These are phyloP conservation scores for Trachelus tabidus DNA, from an alignment of 2,888 invertebrate genomes.

Conservation along the genomic window DNA sequence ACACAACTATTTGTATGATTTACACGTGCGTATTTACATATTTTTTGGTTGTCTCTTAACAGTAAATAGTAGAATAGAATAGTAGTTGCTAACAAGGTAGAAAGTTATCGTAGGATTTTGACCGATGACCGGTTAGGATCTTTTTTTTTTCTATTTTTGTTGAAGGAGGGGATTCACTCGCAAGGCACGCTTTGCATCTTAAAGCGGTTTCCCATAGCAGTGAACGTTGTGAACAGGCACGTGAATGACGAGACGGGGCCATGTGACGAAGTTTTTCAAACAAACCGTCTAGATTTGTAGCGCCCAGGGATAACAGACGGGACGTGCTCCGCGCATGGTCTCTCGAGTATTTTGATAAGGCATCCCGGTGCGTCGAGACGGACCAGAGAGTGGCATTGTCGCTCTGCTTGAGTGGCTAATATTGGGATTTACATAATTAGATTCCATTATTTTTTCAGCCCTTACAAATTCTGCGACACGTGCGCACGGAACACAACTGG, in stretches of 20 bases:
- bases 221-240: neutral
- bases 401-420: constrained; percentile 41
- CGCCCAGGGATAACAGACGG: constrained; percentile 32
- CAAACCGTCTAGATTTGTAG: constrained; percentile 28
- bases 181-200: neutral
- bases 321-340: constrained; percentile 52
- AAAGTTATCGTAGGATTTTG: neutral
- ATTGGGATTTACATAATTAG: constrained; percentile 64
- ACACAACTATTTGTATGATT: neutral
- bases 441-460: constrained; percentile 49
- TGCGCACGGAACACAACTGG: constrained; percentile 50
- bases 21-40: neutral
- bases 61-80: neutral
- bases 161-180: neutral
- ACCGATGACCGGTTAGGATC: neutral
- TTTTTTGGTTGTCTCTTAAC: neutral
- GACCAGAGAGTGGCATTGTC: constrained; percentile 30
- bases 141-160: neutral
- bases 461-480: constrained; percentile 48
- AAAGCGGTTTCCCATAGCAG: neutral
- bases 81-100: neutral
- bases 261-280: constrained; percentile 40
- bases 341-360: constrained; percentile 60
- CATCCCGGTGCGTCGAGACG: constrained; percentile 31
- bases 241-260: constrained; percentile 18